A percentile compares a stretch with the other conserved stretches of the same genome.
These are phyloP conservation scores for Drosophila fungiperda DNA, from an alignment of 2,888 invertebrate species.

Conservation along the genomic window DNA sequence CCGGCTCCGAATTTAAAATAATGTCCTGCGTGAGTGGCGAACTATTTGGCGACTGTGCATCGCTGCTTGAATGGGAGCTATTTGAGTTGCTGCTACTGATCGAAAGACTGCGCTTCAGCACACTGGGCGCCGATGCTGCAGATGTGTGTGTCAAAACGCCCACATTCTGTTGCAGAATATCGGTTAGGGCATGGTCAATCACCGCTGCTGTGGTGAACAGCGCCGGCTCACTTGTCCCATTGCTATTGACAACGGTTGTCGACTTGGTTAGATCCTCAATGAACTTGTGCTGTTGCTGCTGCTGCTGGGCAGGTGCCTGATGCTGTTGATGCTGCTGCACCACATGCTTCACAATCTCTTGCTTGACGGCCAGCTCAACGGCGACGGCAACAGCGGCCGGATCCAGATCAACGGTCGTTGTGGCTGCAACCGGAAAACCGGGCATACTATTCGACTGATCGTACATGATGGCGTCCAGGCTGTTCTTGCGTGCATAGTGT, in stretches of 20 bases:
- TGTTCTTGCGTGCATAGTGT: constrained; percentile 77
- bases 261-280: constrained; percentile 81
- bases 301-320: constrained; percentile 85
- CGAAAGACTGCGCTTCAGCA: constrained; percentile 85
- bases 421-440: constrained; percentile 75
- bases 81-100: constrained; percentile 81
- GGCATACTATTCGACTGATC: constrained; percentile 82
- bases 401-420: constrained; percentile 70
- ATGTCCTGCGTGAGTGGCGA: constrained; percentile 85
- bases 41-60: constrained; percentile 70
- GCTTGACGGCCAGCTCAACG: constrained; percentile 86
- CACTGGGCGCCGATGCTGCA: constrained; percentile 47
- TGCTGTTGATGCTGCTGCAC: constrained; percentile 87
- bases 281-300: constrained; percentile 85
- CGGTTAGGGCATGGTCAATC: constrained; percentile 82
- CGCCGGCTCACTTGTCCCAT: constrained; percentile 64
- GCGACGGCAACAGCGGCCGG: constrained; percentile 81
- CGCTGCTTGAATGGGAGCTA: constrained; percentile 58
- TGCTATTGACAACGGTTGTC: constrained; percentile 68
- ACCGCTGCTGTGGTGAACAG: constrained; percentile 68
- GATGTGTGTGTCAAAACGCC: constrained; percentile 43
- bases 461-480: constrained; percentile 82
- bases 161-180: constrained; percentile 78
- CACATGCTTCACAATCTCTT: constrained; percentile 87
- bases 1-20: constrained; percentile 84